These are phyloP conservation scores for Sisor rabdophorus DNA, from an alignment of 2,113 vertebrate species.

Conservation along the genomic window DNA sequence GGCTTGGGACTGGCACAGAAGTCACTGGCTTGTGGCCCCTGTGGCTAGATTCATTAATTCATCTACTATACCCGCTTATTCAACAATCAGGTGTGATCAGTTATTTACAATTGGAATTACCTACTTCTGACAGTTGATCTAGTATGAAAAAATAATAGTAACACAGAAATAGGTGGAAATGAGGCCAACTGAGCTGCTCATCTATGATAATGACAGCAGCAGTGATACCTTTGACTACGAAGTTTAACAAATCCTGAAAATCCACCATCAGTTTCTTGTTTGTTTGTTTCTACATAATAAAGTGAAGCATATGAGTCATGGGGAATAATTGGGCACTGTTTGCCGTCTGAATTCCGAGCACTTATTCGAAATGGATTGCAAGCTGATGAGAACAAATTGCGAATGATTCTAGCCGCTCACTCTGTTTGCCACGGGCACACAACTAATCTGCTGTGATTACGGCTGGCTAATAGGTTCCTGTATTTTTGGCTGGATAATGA, in stretches of 20 bases:
- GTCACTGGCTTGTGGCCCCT: too few relatives aligned
- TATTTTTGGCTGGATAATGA: slow-evolving; percentile 55
- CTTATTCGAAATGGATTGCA: slow-evolving; percentile 52
- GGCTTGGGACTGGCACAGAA: too few relatives aligned
- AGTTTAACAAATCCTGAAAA: background rate
- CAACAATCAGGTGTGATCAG: too few relatives aligned
- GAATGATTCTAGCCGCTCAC: slow-evolving; percentile 55
- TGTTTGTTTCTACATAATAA: slow-evolving; percentile 28
- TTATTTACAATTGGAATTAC: too few relatives aligned
- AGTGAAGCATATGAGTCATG: slow-evolving; percentile 41
- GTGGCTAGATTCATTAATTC: too few relatives aligned
- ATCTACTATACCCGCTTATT: too few relatives aligned
- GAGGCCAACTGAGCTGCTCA: too few relatives aligned
- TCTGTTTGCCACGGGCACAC: slow-evolving; percentile 45
- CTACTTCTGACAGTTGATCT: too few relatives aligned
- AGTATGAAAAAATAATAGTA: too few relatives aligned
- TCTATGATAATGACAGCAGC: too few relatives aligned
- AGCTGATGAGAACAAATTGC: slow-evolving; percentile 64
- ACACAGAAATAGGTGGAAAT: too few relatives aligned
- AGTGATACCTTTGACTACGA: background rate
- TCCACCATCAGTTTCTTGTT: slow-evolving; percentile 12
- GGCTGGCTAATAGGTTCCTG: slow-evolving; percentile 56
- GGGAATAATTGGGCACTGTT: slow-evolving; percentile 22
- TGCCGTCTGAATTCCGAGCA: slow-evolving; percentile 6
- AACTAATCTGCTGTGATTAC: slow-evolving; percentile 63